Conservation (phyloP, 2,888 invertebrate genomes). For the Harpagoxenus sublaevis region DNA sequence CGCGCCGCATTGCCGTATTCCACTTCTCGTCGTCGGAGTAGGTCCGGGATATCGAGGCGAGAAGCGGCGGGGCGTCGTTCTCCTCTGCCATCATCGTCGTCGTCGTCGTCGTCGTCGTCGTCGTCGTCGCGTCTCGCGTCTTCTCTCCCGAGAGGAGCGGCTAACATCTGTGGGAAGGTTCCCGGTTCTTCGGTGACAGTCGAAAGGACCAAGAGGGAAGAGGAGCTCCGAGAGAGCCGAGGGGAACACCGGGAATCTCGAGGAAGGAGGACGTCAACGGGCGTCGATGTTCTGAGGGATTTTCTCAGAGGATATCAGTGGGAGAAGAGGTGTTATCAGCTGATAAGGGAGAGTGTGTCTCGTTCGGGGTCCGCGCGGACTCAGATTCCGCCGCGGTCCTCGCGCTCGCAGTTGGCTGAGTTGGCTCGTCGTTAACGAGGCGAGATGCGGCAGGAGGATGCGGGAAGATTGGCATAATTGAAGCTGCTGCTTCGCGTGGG, state of each 20-base stretch:
- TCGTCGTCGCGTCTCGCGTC: not conserved
- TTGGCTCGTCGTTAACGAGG: not conserved
- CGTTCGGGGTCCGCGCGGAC: not conserved
- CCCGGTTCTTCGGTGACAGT: not conserved
- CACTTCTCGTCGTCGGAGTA: slow-evolving; percentile 23
- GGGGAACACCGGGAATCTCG: not conserved
- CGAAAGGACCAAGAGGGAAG: not conserved
- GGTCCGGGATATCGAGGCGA: not conserved
- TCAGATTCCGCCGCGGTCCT: not conserved
- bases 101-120: not conserved
- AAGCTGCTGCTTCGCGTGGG: slow-evolving; percentile 57
- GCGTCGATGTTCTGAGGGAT: not conserved
- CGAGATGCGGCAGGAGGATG: slow-evolving; percentile 56
- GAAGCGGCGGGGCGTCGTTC: not conserved
- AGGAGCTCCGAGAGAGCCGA: not conserved
- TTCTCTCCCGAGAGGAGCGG: not conserved
- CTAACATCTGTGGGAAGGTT: not conserved
- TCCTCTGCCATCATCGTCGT: not conserved
- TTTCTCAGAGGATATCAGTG: not conserved
- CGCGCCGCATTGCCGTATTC: slow-evolving; percentile 82
- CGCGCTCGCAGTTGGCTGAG: not conserved
- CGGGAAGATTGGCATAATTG: slow-evolving; percentile 58
- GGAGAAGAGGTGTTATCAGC: slow-evolving; percentile 10
- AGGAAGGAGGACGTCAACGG: not conserved
- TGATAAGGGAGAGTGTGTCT: slow-evolving; percentile 36